Percentiles rank a stretch among this genome's conserved stretches.
These are phyloP conservation scores for Exaiptasia diaphana DNA, from an alignment of 64 coral and sea anemone species.

Conservation along the genomic window DNA sequence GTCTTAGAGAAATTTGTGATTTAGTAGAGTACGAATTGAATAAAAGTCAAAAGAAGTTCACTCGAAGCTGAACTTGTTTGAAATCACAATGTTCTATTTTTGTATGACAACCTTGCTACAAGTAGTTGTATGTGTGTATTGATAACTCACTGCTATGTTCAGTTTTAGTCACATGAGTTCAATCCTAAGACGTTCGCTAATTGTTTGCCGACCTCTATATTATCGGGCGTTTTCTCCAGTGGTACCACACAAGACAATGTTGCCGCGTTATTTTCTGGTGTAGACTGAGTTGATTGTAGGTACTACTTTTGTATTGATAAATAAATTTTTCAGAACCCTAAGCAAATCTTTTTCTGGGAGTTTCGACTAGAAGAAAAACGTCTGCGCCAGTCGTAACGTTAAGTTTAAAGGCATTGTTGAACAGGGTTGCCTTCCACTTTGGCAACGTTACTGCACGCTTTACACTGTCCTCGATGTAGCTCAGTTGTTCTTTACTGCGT, in stretches of 20 bases:
- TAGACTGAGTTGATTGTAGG: background rate
- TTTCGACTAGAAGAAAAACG: too few species aligned
- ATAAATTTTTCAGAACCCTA: too few species aligned
- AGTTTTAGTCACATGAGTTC: background rate
- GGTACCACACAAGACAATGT: slow-evolving; percentile 15
- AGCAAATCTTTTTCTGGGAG: too few species aligned
- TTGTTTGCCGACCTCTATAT: background rate
- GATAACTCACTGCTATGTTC: background rate
- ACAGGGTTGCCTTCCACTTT: too few species aligned
- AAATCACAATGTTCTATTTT: background rate
- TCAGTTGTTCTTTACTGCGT: too few species aligned
- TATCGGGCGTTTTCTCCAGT: slow-evolving; percentile 34
- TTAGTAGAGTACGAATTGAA: too few species aligned
- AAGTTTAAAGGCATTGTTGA: too few species aligned
- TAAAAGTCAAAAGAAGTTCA: background rate
- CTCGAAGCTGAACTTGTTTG: background rate
- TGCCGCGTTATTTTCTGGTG: background rate
- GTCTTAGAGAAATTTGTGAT: too few species aligned
- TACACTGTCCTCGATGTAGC: too few species aligned
- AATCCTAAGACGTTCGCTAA: slow-evolving; percentile 13
- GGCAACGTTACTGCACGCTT: too few species aligned
- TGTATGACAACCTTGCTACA: background rate
- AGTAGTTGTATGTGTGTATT: background rate
- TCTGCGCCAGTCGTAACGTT: too few species aligned
- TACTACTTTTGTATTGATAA: slow-evolving; percentile 7